These are phyloP conservation scores for Aphidius ervi DNA, from an alignment of 1,140 invertebrate species.

Conservation along the genomic window DNA sequence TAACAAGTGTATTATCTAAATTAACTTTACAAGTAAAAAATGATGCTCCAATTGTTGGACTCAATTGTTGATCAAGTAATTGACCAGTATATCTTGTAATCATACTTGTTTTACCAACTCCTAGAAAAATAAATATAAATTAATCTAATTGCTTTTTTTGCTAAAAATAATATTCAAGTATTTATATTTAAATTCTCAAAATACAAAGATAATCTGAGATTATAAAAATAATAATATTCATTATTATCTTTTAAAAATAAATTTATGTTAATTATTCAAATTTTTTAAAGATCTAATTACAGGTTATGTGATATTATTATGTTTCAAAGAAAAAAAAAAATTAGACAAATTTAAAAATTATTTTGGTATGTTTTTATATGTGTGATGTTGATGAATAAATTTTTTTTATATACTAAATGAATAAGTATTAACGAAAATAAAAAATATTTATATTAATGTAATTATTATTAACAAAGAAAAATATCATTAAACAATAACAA, in stretches of 20 bases:
- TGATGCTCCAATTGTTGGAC: constrained; percentile 82
- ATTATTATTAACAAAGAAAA: constrained; percentile 12
- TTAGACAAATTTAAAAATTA: neutral
- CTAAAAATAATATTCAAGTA: too few relatives aligned
- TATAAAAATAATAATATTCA: constrained; percentile 13
- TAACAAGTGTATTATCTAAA: constrained; percentile 64
- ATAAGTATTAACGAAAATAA: neutral
- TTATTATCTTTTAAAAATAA: too few relatives aligned
- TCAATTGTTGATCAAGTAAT: constrained; percentile 66
- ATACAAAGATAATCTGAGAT: constrained; percentile 10
- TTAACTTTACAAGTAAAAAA: constrained; percentile 82
- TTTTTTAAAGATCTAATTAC: too few relatives aligned
- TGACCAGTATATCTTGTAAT: constrained; percentile 76
- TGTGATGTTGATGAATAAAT: too few relatives aligned
- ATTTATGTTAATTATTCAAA: too few relatives aligned
- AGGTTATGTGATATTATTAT: neutral
- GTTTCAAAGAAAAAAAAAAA: neutral
- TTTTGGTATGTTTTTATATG: neutral
- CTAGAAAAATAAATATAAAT: constrained; percentile 54
- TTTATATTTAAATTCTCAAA: neutral
- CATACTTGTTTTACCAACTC: constrained; percentile 83
- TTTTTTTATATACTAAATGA: too few relatives aligned
- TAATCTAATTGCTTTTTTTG: neutral
- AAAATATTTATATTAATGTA: constrained; percentile 11
- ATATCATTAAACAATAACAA: constrained; percentile 8